A percentile compares a stretch with the other conserved stretches of the same genome.
Evolutionary conservation across 1,140 invertebrate genomes (phyloP).

Genomic region (Drosophila santomea): DNA sequence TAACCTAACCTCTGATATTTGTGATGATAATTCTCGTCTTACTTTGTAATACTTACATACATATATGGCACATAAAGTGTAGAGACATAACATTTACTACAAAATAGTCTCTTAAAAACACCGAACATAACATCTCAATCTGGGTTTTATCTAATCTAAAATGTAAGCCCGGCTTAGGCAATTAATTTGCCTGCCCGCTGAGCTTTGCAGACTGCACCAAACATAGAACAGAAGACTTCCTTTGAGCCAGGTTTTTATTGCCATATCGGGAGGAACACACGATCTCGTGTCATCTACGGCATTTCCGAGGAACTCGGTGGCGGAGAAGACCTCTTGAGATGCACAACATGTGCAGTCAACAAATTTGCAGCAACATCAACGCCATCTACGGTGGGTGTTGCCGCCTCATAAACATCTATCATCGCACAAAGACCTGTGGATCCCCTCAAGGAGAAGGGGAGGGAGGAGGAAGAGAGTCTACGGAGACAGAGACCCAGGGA

Average conservation of each 20-base stretch:
- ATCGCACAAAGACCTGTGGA: slow-evolving; percentile 59
- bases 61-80: not conserved
- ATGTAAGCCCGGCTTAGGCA: slow-evolving; percentile 27
- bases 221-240: slow-evolving; percentile 25
- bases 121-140: slow-evolving; percentile 16
- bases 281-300: slow-evolving; percentile 52
- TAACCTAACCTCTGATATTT: not conserved
- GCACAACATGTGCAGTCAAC: slow-evolving; percentile 77
- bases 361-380: slow-evolving; percentile 75
- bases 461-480: slow-evolving; percentile 9
- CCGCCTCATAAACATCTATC: slow-evolving; percentile 80
- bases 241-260: slow-evolving; percentile 15
- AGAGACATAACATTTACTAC: not conserved
- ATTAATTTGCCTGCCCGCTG: slow-evolving; percentile 40
- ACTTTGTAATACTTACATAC: not conserved
- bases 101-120: not conserved
- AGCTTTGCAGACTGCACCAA: slow-evolving; percentile 13
- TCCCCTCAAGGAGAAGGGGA: not conserved
- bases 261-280: slow-evolving; percentile 45
- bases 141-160: slow-evolving; percentile 26
- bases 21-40: not conserved
- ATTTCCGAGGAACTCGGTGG: slow-evolving; percentile 38
- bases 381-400: slow-evolving; percentile 79
- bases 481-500: slow-evolving; percentile 7
- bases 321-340: slow-evolving; percentile 52